Evolutionary conservation across 2,888 invertebrate species (phyloP), one percentile per base, ranked within the genome.

Genomic region (Cynaeus angustus): DNA sequence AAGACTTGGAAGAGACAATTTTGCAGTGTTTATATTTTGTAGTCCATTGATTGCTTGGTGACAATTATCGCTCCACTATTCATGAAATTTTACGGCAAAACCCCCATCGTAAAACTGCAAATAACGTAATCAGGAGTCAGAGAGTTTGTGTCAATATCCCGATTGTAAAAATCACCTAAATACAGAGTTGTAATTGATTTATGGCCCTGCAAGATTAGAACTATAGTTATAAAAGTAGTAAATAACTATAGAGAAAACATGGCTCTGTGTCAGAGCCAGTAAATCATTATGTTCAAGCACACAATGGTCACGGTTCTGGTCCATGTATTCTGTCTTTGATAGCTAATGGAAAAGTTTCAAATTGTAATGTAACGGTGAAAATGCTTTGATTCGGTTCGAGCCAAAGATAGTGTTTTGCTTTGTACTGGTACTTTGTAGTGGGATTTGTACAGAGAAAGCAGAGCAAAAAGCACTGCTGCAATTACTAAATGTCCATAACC

Each of bases 151-250:
- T 50, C 50, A 8, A 48, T 48, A 8, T 16, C 1, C 48, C 48
- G 16, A 48, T 48, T 48, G 12, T 6, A 41, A 41, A 41, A 41
- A 3, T 13, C 13, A 5, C n/a, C 13, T 5, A n/a, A 12, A 41
- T 41, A 2, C 10, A 41, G 10, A 13, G 6, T 6, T 6, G 6
- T 41, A 30, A 48, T 30, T 61, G 61, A 61, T 61, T 61, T 61
- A 61, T 10, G 46, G 12, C n/a, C 26, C 30, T 45, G 45, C 21
- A 30, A 46, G 59, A 46, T 59, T 58, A 58, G 38, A 58, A 58
- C 33, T 59, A 10, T 33, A 48, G 61, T 30, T 61, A 16, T 61
- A 61, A 61, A 61, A 61, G 30, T 33, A 7, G 38, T 13, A 41
- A 56, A 56, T 56, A 56, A 41, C 14, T 41, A 16, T n/a, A 3